Evolutionary conservation across 2,797 vertebrate species (phyloP), one percentile per base, ranked within the genome.

Genomic region (Rhinichthys osculus): DNA sequence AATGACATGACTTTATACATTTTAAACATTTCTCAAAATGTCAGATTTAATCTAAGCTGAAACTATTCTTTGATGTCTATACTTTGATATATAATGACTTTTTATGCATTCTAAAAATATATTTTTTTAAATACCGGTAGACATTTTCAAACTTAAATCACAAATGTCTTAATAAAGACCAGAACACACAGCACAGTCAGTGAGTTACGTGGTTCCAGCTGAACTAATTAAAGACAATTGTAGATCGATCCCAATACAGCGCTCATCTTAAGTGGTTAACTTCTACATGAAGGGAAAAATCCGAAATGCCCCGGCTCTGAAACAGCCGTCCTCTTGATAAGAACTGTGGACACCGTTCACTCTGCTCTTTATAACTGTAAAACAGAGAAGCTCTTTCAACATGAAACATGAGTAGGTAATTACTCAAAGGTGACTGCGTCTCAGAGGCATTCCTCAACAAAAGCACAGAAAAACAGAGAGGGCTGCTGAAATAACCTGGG

Each of bases 351-450:
- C 50, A 67, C 11, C n/a, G 19, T 27, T 70, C n/a, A 13, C 82
- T 52, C 59, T 40, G 21, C 59, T 42, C 73, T 77, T 76, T 74
- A 33, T 54, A 86, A 78, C 89, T 88, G 88, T 88, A 86, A 88
- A 88, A 92, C 91, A 89, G 85, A 88, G 88, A 85, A 57, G 80
- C 86, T 90, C 87, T 85, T 89, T 90, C 83, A 88, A 74, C 11
- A 21, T 70, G 91, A 91, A 93, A 93, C 87, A 80, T 85, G 86
- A 93, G 88, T 86, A 91, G 87, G 87, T 92, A 91, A 94, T 93
- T 92, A 93, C 91, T 91, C 86, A 87, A 83, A 93, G 91, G 90
- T 93, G 92, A 92, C 89, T 91, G 52, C 23, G 88, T 91, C 90
- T 91, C 90, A 5, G 33, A 78, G 87, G 91, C 85, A 87, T 89